phyloP scores from a whole-genome alignment of 2,797 vertebrate species.

The Acanthurus leucopareius region DNA sequence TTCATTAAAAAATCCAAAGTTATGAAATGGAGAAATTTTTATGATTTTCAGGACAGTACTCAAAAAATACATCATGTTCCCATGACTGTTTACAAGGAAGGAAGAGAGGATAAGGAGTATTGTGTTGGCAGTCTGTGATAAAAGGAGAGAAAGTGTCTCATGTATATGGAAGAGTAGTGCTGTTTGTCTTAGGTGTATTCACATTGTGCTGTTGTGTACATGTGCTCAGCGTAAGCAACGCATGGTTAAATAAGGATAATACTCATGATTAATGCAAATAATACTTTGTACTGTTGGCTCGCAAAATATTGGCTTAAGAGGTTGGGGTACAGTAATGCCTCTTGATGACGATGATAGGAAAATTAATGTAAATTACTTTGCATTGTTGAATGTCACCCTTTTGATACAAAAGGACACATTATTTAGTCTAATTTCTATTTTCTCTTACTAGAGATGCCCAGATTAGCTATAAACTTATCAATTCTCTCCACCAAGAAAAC shows the following conservation, averaged over 20 bases:
- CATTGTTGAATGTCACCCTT: neutral
- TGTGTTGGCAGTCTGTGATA: neutral
- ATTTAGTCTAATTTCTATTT: neutral
- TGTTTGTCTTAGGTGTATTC: constrained; percentile 8
- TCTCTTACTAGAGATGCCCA: neutral
- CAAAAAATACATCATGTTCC: constrained; percentile 21
- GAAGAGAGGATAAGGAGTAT: neutral
- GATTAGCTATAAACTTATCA: neutral
- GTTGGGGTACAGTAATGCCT: neutral
- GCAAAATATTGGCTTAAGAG: no score
- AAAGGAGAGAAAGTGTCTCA: neutral
- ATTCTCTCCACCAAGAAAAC: neutral
- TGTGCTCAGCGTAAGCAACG: neutral
- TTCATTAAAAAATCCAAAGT: neutral
- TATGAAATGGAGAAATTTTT: neutral
- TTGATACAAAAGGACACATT: neutral
- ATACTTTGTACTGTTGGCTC: no score
- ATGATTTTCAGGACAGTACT: neutral
- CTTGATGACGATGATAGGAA: neutral
- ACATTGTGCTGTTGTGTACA: constrained; percentile 2
- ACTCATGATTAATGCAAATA: neutral
- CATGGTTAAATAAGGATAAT: neutral
- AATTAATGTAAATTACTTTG: neutral
- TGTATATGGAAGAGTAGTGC: constrained; percentile 14
- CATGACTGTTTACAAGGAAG: neutral